phyloP scores from a whole-genome alignment of 1,140 invertebrate genomes.

The Agraylea sexmaculata region DNA sequence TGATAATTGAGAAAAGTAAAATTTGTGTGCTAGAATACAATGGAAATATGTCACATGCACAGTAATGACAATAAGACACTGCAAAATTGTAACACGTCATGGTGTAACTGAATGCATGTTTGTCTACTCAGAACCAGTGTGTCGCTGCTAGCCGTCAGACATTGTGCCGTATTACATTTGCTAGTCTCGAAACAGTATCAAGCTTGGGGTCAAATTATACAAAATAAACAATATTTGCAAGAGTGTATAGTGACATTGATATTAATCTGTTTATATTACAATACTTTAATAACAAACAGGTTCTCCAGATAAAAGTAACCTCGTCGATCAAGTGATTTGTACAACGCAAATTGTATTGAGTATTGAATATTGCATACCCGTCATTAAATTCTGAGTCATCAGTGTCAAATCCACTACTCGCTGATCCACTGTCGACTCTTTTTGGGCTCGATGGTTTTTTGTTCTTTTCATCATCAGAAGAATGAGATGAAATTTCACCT shows the following conservation, averaged over 20 bases:
- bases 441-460: slow-evolving; percentile 8
- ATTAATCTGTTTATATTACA: neutral
- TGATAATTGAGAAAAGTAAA: slow-evolving; percentile 3
- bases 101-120: no score
- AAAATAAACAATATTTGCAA: neutral
- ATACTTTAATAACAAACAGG: neutral
- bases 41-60: no score
- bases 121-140: no score
- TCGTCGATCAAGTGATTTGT: neutral
- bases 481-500: slow-evolving; percentile 46
- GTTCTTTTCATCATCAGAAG: slow-evolving; percentile 42
- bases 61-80: no score
- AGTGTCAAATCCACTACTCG: slow-evolving; percentile 32
- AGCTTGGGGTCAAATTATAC: no score
- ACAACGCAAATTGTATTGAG: neutral
- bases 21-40: no score
- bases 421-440: slow-evolving; percentile 19
- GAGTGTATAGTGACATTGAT: neutral
- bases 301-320: neutral
- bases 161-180: no score
- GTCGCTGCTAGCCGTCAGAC: no score
- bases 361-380: slow-evolving; percentile 27
- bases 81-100: no score
- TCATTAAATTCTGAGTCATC: slow-evolving; percentile 46
- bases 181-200: no score